Evolutionary conservation across 1,140 invertebrate genomes (phyloP).

Genomic region (Eriosoma lanigerum): DNA sequence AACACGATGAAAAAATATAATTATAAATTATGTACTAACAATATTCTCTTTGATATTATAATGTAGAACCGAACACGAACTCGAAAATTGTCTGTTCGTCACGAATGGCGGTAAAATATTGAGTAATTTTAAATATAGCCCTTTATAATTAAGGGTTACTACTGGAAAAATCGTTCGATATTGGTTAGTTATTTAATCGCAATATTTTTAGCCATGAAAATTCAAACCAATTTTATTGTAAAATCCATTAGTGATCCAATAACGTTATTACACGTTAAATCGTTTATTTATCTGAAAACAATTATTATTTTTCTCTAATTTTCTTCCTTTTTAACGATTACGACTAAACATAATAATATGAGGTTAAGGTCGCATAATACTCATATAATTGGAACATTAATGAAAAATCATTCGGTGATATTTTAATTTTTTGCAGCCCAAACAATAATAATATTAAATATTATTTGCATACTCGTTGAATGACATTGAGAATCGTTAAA

Average conservation of each 20-base stretch:
- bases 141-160: neutral
- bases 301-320: neutral
- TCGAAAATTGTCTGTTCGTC: constrained; percentile 1
- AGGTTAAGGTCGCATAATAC: neutral
- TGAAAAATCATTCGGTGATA: neutral
- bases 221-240: neutral
- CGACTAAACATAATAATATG: neutral
- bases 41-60: too few species aligned
- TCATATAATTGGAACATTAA: neutral
- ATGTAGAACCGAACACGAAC: neutral
- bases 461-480: neutral
- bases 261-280: neutral
- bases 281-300: neutral
- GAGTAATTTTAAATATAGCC: neutral
- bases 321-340: neutral
- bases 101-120: neutral
- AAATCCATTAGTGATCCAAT: neutral
- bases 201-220: neutral
- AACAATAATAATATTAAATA: too few species aligned
- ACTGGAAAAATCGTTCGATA: neutral
- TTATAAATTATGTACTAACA: too few species aligned
- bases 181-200: neutral
- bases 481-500: neutral
- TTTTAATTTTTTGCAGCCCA: neutral
- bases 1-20: neutral